Base-by-base conservation (phyloP, 1,140 invertebrate genomes). In the Anadara kagoshimensis region DNA sequence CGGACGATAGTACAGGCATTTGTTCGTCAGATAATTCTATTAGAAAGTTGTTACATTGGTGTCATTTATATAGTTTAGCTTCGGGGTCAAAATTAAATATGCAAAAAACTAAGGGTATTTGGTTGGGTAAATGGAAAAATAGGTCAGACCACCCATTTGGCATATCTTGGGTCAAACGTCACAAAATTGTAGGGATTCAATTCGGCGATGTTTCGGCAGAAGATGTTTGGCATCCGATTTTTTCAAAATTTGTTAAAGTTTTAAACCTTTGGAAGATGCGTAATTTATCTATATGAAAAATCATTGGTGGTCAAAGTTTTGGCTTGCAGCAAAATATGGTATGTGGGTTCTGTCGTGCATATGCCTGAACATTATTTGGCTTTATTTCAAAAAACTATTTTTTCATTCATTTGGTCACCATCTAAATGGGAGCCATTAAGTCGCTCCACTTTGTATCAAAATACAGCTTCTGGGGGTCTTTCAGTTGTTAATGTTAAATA, bases 1-100 rank as follows among this genome's bases (percentile, higher is more conserved):
- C 81, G 14, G 79, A 81, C 67, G 77, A 81, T 56, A 76, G 59
- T 66, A 81, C 70, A 29, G 61, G 61, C 49, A 57, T 74, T 64
- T 65, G 69, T 29, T 61, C 64, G 11, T 51, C 69, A 57, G 59
- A 64, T n/a, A 29, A 62, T 3, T 76, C 69, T 24, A 72, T 83
- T 26, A 24, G 26, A 12, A 41, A 53, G 45, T 69, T 74, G 12
- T 73, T 80, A 26, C 45, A 64, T 24, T 57, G 61, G 79, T 78
- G 67, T n/a, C n/a, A n/a, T n/a, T n/a, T n/a, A n/a, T n/a, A n/a
- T n/a, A n/a, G n/a, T n/a, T n/a, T n/a, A n/a, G n/a, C n/a, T n/a
- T n/a, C n/a, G n/a, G n/a, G n/a, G n/a, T n/a, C n/a, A n/a, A n/a
- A n/a, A n/a, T n/a, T n/a, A n/a, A n/a, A n/a, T n/a, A n/a, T n/a